Percentiles rank a stretch among this genome's conserved stretches.
Conservation (phyloP, 1,140 invertebrate species). For the Anadara kagoshimensis region DNA sequence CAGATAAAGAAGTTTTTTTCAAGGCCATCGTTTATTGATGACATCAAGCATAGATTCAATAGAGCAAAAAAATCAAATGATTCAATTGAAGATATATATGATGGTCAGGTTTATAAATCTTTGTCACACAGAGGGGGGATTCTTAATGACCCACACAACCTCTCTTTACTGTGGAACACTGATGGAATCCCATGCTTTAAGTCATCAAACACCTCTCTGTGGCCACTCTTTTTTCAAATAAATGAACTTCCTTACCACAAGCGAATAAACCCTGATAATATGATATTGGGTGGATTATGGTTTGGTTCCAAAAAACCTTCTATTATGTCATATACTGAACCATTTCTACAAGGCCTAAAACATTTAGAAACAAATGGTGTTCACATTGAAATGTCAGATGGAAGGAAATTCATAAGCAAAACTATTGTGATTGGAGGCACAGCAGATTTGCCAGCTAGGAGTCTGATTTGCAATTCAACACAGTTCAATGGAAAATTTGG, state of each 20-base stretch:
- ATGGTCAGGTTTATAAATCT: conserved; percentile 4
- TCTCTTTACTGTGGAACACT: conserved; percentile 23
- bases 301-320: conserved; percentile 11
- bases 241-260: conserved; percentile 11
- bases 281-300: conserved; percentile 23
- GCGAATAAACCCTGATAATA: conserved; percentile 1
- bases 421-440: conserved; percentile 20
- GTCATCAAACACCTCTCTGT: conserved; percentile 11
- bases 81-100: conserved; percentile 1
- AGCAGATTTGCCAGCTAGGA: conserved; percentile 22
- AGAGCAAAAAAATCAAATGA: not conserved
- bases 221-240: conserved; percentile 16
- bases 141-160: not conserved
- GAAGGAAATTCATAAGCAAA: conserved; percentile 9
- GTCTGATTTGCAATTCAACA: conserved; percentile 6
- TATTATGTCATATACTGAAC: conserved; percentile 14
- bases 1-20: conserved; percentile 6
- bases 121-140: too few relatives aligned
- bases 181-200: conserved; percentile 25
- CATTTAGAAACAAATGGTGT: not conserved
- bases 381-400: not conserved
- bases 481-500: conserved; percentile 25
- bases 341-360: conserved; percentile 4
- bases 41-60: conserved; percentile 2
- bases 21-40: conserved; percentile 5